Evolutionary conservation across 2,888 invertebrate species (phyloP).

Genomic region (Leucoptera coffeella): DNA sequence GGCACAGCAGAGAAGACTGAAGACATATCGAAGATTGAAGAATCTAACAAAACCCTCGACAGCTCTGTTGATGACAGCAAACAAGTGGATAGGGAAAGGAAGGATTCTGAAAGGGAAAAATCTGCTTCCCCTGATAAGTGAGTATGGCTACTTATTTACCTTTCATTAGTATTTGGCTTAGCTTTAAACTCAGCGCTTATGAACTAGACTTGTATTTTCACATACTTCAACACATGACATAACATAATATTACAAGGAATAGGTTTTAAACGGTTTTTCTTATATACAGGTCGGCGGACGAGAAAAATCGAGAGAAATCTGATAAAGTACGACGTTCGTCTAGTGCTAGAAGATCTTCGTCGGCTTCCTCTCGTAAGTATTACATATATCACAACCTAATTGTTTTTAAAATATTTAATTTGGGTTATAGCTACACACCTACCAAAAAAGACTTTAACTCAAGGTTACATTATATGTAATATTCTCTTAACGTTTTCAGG

Average conservation of each 20-base stretch:
- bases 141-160: constrained; percentile 2
- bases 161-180: no score
- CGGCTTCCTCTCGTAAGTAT: constrained; percentile 38
- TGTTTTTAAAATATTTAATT: not conserved
- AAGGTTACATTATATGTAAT: no score
- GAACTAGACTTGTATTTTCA: no score
- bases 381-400: not conserved
- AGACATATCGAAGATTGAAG: constrained; percentile 26
- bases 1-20: constrained; percentile 32
- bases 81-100: constrained; percentile 17
- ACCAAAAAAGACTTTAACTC: no score
- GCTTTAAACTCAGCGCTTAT: no score
- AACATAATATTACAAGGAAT: no score
- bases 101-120: constrained; percentile 18
- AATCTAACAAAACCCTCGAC: constrained; percentile 19
- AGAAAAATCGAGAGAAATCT: constrained; percentile 18
- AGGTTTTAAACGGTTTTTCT: no score
- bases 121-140: constrained; percentile 39
- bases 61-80: constrained; percentile 27
- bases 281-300: constrained; percentile 14
- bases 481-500: no score
- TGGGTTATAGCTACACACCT: no score
- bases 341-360: constrained; percentile 31
- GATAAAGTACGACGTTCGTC: constrained; percentile 28
- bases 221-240: no score